Conservation (phyloP, 2,797 vertebrate genomes). For the Alosa sapidissima region DNA sequence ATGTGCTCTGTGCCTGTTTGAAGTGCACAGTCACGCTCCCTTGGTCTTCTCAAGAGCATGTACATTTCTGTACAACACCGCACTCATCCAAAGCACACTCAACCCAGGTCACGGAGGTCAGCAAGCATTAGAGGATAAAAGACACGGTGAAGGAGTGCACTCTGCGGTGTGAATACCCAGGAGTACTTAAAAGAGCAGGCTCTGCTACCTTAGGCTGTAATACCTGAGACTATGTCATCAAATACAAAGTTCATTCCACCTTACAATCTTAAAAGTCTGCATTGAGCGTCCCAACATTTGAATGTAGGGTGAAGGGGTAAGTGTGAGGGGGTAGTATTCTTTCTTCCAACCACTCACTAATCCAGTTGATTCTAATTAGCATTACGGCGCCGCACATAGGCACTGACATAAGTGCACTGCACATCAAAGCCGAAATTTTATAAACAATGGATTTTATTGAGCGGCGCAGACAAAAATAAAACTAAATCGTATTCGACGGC, state of each 20-base stretch:
- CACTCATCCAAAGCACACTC: not conserved
- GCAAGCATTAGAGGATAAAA: not conserved
- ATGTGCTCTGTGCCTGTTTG: not conserved
- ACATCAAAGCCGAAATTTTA: too few species aligned
- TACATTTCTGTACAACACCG: not conserved
- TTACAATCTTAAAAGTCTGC: not conserved
- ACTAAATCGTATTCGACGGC: too few species aligned
- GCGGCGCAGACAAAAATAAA: too few species aligned
- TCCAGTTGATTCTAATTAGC: too few species aligned
- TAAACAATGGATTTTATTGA: too few species aligned
- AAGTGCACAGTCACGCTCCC: not conserved
- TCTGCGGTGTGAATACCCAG: not conserved
- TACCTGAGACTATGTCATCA: not conserved
- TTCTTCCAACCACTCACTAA: not conserved
- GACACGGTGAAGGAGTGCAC: not conserved
- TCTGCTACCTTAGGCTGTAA: not conserved
- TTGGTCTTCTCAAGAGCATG: not conserved
- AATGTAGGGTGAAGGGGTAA: not conserved
- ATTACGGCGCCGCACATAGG: too few species aligned
- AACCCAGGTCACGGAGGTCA: not conserved
- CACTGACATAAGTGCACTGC: too few species aligned
- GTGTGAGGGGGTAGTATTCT: too few species aligned
- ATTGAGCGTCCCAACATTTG: not conserved
- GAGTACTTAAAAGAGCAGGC: not conserved
- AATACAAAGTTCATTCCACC: not conserved